Percentiles rank a stretch among this genome's conserved stretches.
Conservation (phyloP, 2,888 invertebrate genomes). For the Dascillus cervinus region DNA sequence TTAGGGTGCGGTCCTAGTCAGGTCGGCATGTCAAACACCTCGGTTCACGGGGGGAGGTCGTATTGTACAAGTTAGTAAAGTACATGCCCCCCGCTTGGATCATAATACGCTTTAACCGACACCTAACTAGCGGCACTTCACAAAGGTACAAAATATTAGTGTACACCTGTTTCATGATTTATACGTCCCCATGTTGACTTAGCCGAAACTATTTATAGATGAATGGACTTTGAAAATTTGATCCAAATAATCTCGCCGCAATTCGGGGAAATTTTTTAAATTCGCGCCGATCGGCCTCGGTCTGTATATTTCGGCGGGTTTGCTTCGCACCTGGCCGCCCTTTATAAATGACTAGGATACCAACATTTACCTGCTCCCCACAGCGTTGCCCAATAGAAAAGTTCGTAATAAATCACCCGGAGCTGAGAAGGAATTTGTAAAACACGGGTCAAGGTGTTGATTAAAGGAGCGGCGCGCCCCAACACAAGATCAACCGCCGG, state of each 20-base stretch:
- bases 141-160: conserved; percentile 38
- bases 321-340: conserved; percentile 33
- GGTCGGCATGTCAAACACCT: conserved; percentile 40
- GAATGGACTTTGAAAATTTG: conserved; percentile 17
- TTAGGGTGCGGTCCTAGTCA: conserved; percentile 29
- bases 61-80: conserved; percentile 39
- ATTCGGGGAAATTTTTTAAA: too few relatives aligned
- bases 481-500: conserved; percentile 25
- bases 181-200: conserved; percentile 26
- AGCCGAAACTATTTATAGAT: conserved; percentile 24
- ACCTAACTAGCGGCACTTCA: conserved; percentile 37
- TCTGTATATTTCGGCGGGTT: conserved; percentile 28
- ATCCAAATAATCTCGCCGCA: too few relatives aligned
- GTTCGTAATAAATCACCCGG: conserved; percentile 41
- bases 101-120: conserved; percentile 41
- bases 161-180: conserved; percentile 29
- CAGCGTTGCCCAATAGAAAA: conserved; percentile 40
- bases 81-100: conserved; percentile 39
- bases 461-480: conserved; percentile 37
- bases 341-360: conserved; percentile 32
- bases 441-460: conserved; percentile 41
- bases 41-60: conserved; percentile 35
- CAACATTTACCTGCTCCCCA: conserved; percentile 35
- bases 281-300: too few relatives aligned
- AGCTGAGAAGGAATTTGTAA: conserved; percentile 40